Base-by-base conservation (phyloP, 2,888 invertebrate genomes). In the Trissoscelio sp. region DNA sequence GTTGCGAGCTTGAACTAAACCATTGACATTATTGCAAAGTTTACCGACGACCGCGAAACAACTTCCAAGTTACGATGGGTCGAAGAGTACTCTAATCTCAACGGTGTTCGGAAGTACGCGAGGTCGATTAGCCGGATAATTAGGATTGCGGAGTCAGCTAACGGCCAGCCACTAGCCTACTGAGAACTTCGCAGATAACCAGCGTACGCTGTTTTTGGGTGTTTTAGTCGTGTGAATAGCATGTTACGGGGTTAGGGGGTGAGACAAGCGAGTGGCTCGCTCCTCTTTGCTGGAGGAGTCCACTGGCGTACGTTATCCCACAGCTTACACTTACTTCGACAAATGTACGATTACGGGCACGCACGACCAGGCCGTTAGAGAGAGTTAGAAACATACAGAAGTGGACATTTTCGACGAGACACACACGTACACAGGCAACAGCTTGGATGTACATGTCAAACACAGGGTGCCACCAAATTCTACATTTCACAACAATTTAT, bases 171-270 rank as follows among this genome's bases (percentile, higher is more conserved):
- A 85, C 85, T 86, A 85, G 83, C 85, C 83, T 83, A 85, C 83
- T 84, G 79, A 84, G 83, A 84, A 83, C 62, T 84, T 84, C 75
- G 81, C 79, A 83, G 81, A 78, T 83, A 83, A 82, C 83, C 83
- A 79, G 83, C 84, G 83, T 79, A 78, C 82, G 83, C 79, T 83
- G 81, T 84, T 85, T 84, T 75, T 77, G 44, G 79, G 75, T 84
- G 83, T 83, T 85, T 86, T 84, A 88, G 86, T 86, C 83, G 86
- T 87, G 86, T 87, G 85, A 88, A 85, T 85, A 85, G 84, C 84
- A 81, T 85, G 84, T 87, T 87, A 88, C 83, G 83, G 83, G 83
- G 84, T 87, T 87, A 86, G 83, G 83, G 78, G 81, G 82, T 83
- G 83, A 84, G 82, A 83, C 81, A 87, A 86, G 86, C 86, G 83